Conservation (phyloP, 1,140 invertebrate genomes). For the Eueides isabella region DNA sequence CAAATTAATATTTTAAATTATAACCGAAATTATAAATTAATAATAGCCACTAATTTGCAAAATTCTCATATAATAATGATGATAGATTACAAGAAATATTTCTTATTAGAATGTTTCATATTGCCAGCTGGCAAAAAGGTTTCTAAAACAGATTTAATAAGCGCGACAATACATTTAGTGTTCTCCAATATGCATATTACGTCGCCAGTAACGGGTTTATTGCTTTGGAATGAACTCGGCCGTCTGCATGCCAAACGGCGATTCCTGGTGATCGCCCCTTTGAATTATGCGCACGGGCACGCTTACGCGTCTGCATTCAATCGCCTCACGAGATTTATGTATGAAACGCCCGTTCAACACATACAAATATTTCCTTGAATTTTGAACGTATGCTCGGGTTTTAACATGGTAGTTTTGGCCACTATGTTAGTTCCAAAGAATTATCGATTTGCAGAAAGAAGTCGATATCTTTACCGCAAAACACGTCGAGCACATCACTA, state of each 20-base stretch:
- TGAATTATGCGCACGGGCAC: constrained; percentile 77
- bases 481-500: constrained; percentile 31
- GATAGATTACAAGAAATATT: too few species aligned
- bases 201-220: constrained; percentile 76
- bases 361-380: constrained; percentile 72
- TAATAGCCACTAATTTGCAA: too few species aligned
- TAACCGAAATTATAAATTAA: too few species aligned
- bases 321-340: constrained; percentile 73
- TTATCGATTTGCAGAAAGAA: background rate
- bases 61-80: too few species aligned
- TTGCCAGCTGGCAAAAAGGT: too few species aligned
- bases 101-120: too few species aligned
- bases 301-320: constrained; percentile 75
- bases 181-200: constrained; percentile 70
- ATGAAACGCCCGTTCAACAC: constrained; percentile 56
- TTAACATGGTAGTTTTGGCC: constrained; percentile 17
- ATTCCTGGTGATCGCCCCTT: constrained; percentile 78
- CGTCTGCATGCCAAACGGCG: constrained; percentile 77
- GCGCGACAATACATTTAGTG: constrained; percentile 51
- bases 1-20: too few species aligned
- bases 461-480: constrained; percentile 9
- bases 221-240: constrained; percentile 70
- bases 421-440: constrained; percentile 3
- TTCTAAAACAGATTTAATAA: too few species aligned
- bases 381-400: constrained; percentile 46